A percentile compares a stretch with the other conserved stretches of the same genome.
Evolutionary conservation across 1,140 invertebrate genomes (phyloP).

Genomic region (Penaeus indicus): DNA sequence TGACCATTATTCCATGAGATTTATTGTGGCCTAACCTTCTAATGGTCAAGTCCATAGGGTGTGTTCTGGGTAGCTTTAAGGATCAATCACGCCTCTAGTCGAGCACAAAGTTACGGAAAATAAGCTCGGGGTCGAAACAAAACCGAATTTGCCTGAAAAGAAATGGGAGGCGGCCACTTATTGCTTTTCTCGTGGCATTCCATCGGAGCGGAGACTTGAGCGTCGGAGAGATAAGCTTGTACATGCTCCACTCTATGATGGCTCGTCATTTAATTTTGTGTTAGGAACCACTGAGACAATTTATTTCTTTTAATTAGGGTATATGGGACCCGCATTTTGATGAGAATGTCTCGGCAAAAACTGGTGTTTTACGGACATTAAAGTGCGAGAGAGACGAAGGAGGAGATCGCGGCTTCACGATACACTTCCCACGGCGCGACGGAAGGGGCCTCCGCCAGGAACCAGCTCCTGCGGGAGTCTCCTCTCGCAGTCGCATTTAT

Average conservation of each 20-base stretch:
- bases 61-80: conserved; percentile 31
- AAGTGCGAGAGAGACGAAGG: neutral
- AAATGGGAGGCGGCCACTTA: neutral
- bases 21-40: conserved; percentile 57
- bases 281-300: conserved; percentile 59
- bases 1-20: conserved; percentile 64
- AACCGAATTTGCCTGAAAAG: neutral
- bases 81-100: conserved; percentile 40
- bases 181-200: conserved; percentile 60
- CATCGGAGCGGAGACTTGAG: conserved; percentile 26
- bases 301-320: conserved; percentile 58
- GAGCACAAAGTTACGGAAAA: neutral
- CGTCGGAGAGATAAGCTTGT: conserved; percentile 33
- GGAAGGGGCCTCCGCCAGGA: neutral
- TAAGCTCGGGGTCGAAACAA: neutral
- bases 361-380: neutral
- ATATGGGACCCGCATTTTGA: conserved; percentile 37
- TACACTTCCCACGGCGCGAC: neutral
- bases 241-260: conserved; percentile 51
- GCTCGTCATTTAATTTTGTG: conserved; percentile 56
- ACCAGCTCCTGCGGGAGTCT: neutral
- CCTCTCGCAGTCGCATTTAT: too few species aligned
- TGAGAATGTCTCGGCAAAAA: neutral
- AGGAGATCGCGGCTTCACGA: neutral
- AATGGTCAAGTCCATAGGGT: conserved; percentile 42